Evolutionary conservation across 2,797 vertebrate species (phyloP).

Genomic region (Myripristis murdjan): DNA sequence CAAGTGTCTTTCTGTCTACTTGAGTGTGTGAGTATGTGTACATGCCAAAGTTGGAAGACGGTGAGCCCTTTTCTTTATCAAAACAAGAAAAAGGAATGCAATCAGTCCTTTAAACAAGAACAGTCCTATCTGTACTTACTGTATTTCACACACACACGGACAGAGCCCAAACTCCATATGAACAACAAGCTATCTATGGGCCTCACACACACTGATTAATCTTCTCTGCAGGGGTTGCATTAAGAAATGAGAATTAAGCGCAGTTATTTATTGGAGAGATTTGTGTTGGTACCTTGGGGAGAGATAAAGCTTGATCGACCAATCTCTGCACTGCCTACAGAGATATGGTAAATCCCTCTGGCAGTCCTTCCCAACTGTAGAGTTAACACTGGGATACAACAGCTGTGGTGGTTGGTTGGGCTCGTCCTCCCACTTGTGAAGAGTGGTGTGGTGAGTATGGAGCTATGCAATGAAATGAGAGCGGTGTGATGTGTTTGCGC

Average conservation of each 20-base stretch:
- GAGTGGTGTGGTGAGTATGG: constrained; percentile 13
- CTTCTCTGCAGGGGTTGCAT: constrained; percentile 80
- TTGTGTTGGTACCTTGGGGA: constrained; percentile 75
- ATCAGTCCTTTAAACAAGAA: constrained; percentile 55
- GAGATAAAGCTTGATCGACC: constrained; percentile 82
- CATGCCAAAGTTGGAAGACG: constrained; percentile 69
- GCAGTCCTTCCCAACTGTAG: constrained; percentile 64
- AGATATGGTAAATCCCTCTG: constrained; percentile 74
- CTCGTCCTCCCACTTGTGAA: constrained; percentile 66
- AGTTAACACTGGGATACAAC: constrained; percentile 72
- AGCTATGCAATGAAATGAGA: too few relatives aligned
- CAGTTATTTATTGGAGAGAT: constrained; percentile 83
- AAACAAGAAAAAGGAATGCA: constrained; percentile 65
- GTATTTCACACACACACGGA: constrained; percentile 22
- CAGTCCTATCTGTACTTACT: constrained; percentile 25
- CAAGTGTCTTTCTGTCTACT: constrained; percentile 41
- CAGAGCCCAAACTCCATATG: constrained; percentile 50
- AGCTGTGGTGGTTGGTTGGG: constrained; percentile 69
- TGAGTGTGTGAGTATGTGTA: constrained; percentile 59
- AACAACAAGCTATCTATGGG: constrained; percentile 63
- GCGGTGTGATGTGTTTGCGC: too few relatives aligned
- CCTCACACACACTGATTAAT: constrained; percentile 80
- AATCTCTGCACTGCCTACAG: constrained; percentile 68
- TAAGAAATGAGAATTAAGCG: constrained; percentile 84
- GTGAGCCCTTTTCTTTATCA: constrained; percentile 31